phyloP scores from a whole-genome alignment of 2,888 invertebrate species.

The Plebejus anna region DNA sequence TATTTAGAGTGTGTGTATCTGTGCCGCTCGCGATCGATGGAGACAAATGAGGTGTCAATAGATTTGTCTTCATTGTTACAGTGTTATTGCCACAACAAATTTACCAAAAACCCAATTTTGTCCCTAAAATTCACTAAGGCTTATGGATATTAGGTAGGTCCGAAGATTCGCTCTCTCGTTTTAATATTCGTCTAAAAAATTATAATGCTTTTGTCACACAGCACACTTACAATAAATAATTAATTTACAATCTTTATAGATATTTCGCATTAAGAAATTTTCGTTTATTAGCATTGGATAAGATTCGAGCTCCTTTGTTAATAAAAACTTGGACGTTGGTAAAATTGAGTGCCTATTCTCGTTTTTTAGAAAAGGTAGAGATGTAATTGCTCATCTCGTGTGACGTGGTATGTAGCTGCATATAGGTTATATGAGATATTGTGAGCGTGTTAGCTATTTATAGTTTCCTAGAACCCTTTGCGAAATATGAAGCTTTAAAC shows the following conservation, averaged over 20 bases:
- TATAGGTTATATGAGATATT: slow-evolving; percentile 5
- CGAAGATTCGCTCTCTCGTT: neutral
- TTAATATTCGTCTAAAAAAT: neutral
- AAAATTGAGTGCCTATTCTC: neutral
- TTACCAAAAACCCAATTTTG: neutral
- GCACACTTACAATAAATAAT: neutral
- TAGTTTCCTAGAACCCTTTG: slow-evolving; percentile 10
- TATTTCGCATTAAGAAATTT: too few relatives aligned
- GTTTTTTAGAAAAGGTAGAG: neutral
- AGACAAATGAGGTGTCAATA: slow-evolving; percentile 28
- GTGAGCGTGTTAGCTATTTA: neutral
- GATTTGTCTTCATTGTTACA: slow-evolving; percentile 25
- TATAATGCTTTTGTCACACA: neutral
- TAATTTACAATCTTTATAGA: neutral
- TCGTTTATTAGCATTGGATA: too few relatives aligned
- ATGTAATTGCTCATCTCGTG: neutral
- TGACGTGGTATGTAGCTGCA: neutral
- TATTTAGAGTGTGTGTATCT: slow-evolving; percentile 26
- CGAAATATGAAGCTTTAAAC: slow-evolving; percentile 20
- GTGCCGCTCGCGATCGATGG: slow-evolving; percentile 21
- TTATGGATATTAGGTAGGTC: neutral
- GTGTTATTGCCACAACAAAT: slow-evolving; percentile 16
- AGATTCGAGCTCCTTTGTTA: neutral
- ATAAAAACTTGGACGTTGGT: neutral
- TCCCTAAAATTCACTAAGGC: neutral